These are phyloP conservation scores for Cryptosula pallasiana DNA, from an alignment of 2,888 invertebrate genomes.

Conservation along the genomic window DNA sequence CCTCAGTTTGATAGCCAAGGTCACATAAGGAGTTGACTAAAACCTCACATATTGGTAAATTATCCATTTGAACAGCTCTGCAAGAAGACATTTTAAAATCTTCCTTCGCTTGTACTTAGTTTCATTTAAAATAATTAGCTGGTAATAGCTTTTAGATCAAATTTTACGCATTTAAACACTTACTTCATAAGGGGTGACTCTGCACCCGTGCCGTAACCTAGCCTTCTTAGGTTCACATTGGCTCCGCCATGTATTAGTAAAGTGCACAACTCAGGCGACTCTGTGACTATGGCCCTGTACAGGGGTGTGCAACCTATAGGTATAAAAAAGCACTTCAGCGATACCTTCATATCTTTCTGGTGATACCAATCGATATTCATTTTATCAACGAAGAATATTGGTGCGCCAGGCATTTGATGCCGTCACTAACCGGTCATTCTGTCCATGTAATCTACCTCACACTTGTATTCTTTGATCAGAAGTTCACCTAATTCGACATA, in stretches of 20 bases:
- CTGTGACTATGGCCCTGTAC: conserved; percentile 40
- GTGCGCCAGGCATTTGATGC: too few relatives aligned
- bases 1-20: conserved; percentile 38
- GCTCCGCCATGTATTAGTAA: conserved; percentile 41
- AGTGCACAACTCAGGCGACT: conserved; percentile 33
- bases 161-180: too few relatives aligned
- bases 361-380: too few relatives aligned
- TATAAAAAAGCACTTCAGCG: too few relatives aligned
- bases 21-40: conserved; percentile 43
- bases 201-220: conserved; percentile 33
- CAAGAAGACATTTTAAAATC: too few relatives aligned
- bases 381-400: too few relatives aligned
- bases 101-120: too few relatives aligned
- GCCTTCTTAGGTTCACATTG: conserved; percentile 42
- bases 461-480: conserved; percentile 34
- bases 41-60: conserved; percentile 38
- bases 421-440: conserved; percentile 7
- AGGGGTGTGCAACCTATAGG: conserved; percentile 38
- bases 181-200: conserved; percentile 44
- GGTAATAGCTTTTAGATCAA: too few relatives aligned
- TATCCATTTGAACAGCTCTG: conserved; percentile 43
- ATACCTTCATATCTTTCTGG: too few relatives aligned
- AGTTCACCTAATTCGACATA: conserved; percentile 36
- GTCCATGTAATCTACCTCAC: conserved; percentile 40
- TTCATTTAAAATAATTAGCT: too few relatives aligned